Conservation (phyloP, 2,797 vertebrate species). For the Otus scops region DNA sequence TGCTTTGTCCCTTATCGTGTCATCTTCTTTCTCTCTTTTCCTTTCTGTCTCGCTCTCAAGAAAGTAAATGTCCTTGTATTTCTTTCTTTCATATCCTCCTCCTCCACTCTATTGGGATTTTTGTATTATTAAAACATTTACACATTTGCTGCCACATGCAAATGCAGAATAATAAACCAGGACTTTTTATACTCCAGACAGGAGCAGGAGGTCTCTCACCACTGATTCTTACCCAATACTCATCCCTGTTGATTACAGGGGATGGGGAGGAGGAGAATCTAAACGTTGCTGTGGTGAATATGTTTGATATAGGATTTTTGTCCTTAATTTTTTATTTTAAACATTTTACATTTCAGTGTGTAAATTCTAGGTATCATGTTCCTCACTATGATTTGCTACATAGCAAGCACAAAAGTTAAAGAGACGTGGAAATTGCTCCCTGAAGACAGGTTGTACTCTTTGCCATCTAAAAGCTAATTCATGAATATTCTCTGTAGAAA, state of each 20-base stretch:
- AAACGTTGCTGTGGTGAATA: constrained; percentile 4
- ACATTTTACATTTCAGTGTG: constrained; percentile 36
- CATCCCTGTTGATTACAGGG: background rate
- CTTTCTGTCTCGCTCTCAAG: constrained; percentile 47
- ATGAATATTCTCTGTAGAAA: constrained; percentile 14
- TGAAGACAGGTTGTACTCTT: background rate
- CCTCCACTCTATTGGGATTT: constrained; percentile 60
- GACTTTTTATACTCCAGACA: constrained; percentile 25
- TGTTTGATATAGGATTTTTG: background rate
- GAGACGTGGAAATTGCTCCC: constrained; percentile 19
- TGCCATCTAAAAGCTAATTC: constrained; percentile 17
- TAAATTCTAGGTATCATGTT: background rate
- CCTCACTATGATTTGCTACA: background rate
- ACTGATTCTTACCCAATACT: constrained; percentile 4
- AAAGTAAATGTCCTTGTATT: constrained; percentile 67
- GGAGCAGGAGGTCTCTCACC: constrained; percentile 42
- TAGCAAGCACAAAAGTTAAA: constrained; percentile 10
- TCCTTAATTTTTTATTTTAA: constrained; percentile 28
- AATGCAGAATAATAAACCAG: constrained; percentile 47
- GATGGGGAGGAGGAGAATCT: background rate
- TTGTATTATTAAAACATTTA: constrained; percentile 60
- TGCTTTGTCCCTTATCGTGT: constrained; percentile 27
- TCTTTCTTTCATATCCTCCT: constrained; percentile 62
- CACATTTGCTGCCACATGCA: constrained; percentile 63
- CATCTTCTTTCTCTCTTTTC: constrained; percentile 40